These are phyloP conservation scores for Eilema depressum DNA, from an alignment of 2,888 invertebrate species.

Conservation along the genomic window DNA sequence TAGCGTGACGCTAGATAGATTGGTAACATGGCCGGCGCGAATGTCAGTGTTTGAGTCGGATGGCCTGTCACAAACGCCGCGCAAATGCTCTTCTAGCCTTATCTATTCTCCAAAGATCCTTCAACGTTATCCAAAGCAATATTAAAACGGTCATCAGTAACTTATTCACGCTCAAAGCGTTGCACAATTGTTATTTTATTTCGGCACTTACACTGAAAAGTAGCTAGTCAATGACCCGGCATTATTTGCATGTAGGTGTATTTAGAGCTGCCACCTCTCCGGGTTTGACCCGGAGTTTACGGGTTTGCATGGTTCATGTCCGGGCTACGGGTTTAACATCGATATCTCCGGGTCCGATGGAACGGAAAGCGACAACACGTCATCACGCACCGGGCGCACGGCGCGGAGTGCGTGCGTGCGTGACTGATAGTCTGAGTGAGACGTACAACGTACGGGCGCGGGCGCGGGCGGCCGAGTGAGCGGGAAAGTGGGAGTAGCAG, in stretches of 20 bases:
- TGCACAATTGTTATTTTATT: constrained; percentile 65
- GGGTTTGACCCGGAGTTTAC: no score
- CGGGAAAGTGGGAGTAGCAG: no score
- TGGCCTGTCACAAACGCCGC: constrained; percentile 69
- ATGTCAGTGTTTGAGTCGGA: constrained; percentile 70
- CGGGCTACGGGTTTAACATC: no score
- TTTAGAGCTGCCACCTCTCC: no score
- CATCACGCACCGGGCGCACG: no score
- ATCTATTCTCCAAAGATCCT: constrained; percentile 43
- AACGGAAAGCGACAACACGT: no score
- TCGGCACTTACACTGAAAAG: constrained; percentile 61
- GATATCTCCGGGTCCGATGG: no score
- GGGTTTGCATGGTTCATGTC: no score
- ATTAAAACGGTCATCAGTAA: constrained; percentile 52
- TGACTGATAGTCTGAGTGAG: no score
- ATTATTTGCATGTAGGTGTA: constrained; percentile 79
- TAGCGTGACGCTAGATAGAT: constrained; percentile 82
- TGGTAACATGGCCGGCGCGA: constrained; percentile 84
- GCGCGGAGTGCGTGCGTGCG: no score
- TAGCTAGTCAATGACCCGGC: constrained; percentile 82
- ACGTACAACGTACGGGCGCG: no score
- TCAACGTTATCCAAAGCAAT: constrained; percentile 44
- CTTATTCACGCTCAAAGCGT: constrained; percentile 39
- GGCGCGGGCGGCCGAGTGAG: no score
- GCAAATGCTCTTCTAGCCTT: constrained; percentile 59